Base-by-base conservation (phyloP, 2,888 invertebrate species). In the Epistrophe eligans region DNA sequence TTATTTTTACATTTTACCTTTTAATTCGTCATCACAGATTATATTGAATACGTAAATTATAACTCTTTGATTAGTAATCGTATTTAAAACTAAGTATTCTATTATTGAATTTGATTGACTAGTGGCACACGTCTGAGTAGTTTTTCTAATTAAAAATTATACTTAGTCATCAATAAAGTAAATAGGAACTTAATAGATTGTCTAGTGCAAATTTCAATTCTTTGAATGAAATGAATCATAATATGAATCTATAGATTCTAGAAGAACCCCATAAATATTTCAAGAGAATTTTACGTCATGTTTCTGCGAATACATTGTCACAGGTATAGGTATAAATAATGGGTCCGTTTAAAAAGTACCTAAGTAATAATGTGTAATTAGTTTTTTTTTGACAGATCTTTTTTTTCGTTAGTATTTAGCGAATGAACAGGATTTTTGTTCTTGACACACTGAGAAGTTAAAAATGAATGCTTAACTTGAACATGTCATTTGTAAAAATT, bases 31-130 rank as follows among this genome's bases (percentile, higher is more conserved):
- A 66, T 64, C n/a, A 17, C 9, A 48, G 17, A 48, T 17, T 9
- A 45, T n/a, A n/a, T 6, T 17, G 1, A 8, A 48, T 48, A 45
- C 9, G 11, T 38, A 38, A 3, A 13, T 43, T 40, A 40, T 4
- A n/a, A 48, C 28, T 35, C 15, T n/a, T 24, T 38, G 19, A 67
- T 50, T 67, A 67, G 35, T 67, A 52, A 52, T 64, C 15, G 38
- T 35, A 50, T 52, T 50, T 32, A 35, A n/a, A n/a, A 50, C 48
- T 70, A 7, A 40, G 40, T 40, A 70, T 55, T 40, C 28, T 50
- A n/a, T 55, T n/a, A 70, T 70, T 70, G 67, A 50, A 17, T 70
- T 70, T 70, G 70, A 70, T 70, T 70, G 55, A 70, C n/a, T n/a
- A 55, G n/a, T 55, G n/a, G 40, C 52, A 55, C 17, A 55, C 40